These are phyloP conservation scores for Noctua comes DNA, from an alignment of 2,888 invertebrate genomes.

Conservation along the genomic window DNA sequence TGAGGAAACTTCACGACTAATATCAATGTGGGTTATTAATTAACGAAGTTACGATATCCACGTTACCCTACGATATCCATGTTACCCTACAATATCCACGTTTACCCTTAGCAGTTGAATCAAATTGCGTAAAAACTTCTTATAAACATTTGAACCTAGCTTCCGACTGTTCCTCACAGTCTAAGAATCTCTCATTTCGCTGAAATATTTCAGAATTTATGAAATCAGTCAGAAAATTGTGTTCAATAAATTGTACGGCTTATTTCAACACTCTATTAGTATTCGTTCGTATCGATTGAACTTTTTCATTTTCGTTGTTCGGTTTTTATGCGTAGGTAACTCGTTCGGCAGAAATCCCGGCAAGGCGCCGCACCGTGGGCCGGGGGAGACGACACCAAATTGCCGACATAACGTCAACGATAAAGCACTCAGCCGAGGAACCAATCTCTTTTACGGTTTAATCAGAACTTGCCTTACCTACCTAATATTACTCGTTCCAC, in stretches of 20 bases:
- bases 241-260: slow-evolving; percentile 44
- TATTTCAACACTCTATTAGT: slow-evolving; percentile 58
- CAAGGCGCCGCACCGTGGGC: slow-evolving; percentile 60
- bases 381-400: slow-evolving; percentile 79
- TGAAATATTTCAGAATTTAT: slow-evolving; percentile 19
- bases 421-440: slow-evolving; percentile 86
- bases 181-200: not conserved
- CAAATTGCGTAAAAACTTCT: not conserved
- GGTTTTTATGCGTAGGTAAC: slow-evolving; percentile 66
- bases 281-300: slow-evolving; percentile 61
- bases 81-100: no score
- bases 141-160: not conserved
- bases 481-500: slow-evolving; percentile 75
- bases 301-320: slow-evolving; percentile 67
- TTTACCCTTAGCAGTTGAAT: no score
- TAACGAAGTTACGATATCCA: not conserved
- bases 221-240: slow-evolving; percentile 36
- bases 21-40: slow-evolving; percentile 16
- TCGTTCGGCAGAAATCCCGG: slow-evolving; percentile 68
- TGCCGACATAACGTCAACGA: slow-evolving; percentile 86
- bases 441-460: slow-evolving; percentile 89
- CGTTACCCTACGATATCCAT: no score
- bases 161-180: not conserved
- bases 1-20: slow-evolving; percentile 11
- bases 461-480: slow-evolving; percentile 84